Evolutionary conservation across 1,140 invertebrate genomes (phyloP).

Genomic region (Pentalonia nigronervosa): DNA sequence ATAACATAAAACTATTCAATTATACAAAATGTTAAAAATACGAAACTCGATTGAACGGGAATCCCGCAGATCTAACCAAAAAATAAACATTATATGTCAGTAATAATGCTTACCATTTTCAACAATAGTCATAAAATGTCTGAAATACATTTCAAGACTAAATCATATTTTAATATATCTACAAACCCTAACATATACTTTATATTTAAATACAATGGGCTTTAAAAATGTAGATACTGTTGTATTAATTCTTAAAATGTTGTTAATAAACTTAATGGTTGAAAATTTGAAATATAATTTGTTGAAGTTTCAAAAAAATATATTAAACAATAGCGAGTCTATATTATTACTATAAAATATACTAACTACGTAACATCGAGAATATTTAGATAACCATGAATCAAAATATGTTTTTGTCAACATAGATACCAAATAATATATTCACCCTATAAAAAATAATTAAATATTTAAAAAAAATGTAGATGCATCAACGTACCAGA

Average conservation of each 20-base stretch:
- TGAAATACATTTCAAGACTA: not conserved
- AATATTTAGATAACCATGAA: not conserved
- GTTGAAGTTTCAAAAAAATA: not conserved
- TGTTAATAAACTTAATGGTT: not conserved
- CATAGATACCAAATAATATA: not conserved
- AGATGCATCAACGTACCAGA: conserved; percentile 24
- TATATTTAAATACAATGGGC: not conserved
- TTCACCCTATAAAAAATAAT: not conserved
- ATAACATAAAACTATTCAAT: not conserved
- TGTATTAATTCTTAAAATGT: no score
- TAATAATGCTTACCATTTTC: not conserved
- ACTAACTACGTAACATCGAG: not conserved
- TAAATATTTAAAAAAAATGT: not conserved
- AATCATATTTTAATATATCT: not conserved
- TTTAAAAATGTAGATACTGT: not conserved
- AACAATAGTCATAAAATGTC: not conserved
- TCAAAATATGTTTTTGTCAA: not conserved
- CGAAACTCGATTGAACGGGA: not conserved
- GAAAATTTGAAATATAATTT: not conserved
- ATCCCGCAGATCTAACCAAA: not conserved
- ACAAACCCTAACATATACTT: not conserved
- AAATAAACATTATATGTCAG: not conserved
- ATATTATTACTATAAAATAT: not conserved
- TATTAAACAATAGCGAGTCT: not conserved
- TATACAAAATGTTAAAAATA: not conserved